Evolutionary conservation across 1,140 invertebrate genomes (phyloP), one percentile per base, ranked within the genome.

Genomic region (Listronotus bonariensis): DNA sequence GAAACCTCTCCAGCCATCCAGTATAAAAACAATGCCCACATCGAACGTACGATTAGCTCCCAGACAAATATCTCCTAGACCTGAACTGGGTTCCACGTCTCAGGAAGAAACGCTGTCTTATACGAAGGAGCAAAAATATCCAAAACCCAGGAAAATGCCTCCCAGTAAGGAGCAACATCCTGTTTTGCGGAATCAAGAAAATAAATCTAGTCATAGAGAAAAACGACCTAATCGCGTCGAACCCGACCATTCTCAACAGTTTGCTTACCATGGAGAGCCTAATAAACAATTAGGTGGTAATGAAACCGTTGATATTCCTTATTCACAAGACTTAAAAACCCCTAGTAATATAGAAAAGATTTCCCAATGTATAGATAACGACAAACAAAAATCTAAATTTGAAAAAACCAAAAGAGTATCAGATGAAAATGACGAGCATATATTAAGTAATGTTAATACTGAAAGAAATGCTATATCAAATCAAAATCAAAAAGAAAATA

Each of bases 1-100:
- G 67, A 80, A 79, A 72, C 70, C 74, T 67, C 69, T 78, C 76
- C 83, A 84, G 83, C 82, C 82, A 84, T 85, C 83, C 83, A 84
- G 80, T 81, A 79, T 52, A 71, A 63, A 62, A 66, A 69, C 62
- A 66, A 62, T 64, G 60, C 64, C 68, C 55, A n/a, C 63, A 42
- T 46, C 60, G 51, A 70, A 56, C 54, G 55, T 56, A 68, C 67
- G 71, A 60, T 55, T 63, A 61, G 68, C 74, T 60, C 65, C 72
- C 42, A 72, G 66, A 67, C 68, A 66, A 56, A 56, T 67, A 58
- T 77, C 77, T 78, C 77, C 74, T 26, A 60, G 48, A 70, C 71
- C 68, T 78, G 74, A 69, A 69, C 55, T 48, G 12, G 14, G 48
- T 43, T 59, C 67, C 65, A 75, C 65, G 68, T 71, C 54, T 32